Conservation (phyloP, 1,140 invertebrate species). For the Magallana ariakensis region DNA sequence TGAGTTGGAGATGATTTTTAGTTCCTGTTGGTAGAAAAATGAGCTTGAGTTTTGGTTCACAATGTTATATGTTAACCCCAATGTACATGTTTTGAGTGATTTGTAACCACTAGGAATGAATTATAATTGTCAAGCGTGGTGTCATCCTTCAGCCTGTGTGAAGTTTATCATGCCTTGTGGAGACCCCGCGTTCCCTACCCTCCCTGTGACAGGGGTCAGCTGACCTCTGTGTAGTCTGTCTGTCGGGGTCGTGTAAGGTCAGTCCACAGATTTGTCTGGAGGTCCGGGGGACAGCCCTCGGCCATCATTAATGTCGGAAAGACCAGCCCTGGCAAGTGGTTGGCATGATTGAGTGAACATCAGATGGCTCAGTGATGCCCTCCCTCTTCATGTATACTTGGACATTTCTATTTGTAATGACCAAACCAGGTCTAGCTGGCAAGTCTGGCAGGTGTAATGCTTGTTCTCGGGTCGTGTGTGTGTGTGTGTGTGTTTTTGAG, state of each 20-base stretch:
- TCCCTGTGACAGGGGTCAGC: background rate
- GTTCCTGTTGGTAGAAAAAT: no score
- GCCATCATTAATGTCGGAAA: constrained; percentile 25
- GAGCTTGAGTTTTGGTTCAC: no score
- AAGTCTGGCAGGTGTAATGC: background rate
- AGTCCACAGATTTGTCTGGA: constrained; percentile 24
- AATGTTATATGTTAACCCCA: no score
- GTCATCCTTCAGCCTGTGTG: background rate
- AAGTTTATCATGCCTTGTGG: background rate
- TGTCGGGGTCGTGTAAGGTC: constrained; percentile 25
- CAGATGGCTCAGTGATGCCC: background rate
- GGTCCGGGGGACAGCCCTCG: background rate
- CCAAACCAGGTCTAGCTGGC: background rate
- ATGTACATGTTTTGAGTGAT: no score
- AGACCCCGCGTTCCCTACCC: background rate
- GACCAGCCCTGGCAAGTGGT: background rate
- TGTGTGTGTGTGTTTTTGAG: background rate
- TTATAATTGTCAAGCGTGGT: background rate
- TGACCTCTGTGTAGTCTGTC: constrained; percentile 8
- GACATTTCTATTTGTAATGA: background rate
- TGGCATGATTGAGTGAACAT: constrained; percentile 24
- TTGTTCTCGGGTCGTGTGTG: background rate
- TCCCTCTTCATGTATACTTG: background rate
- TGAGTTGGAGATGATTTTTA: no score
- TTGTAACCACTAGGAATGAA: no score